Conservation (phyloP, 2,113 vertebrate genomes). For the Notothenia rossii region DNA sequence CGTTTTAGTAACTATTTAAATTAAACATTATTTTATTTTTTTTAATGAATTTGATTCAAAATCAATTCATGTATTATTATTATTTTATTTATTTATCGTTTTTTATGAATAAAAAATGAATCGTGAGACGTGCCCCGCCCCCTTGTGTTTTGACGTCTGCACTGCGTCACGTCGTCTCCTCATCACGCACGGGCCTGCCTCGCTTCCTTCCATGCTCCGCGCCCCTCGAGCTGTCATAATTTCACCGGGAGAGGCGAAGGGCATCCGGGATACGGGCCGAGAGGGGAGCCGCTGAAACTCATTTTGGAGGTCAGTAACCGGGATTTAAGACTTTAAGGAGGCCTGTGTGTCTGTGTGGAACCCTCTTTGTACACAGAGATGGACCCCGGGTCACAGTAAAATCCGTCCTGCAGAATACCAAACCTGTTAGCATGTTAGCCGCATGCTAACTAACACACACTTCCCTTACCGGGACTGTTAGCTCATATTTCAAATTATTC, state of each 20-base stretch:
- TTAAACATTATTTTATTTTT: too few relatives aligned
- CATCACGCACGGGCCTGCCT: conserved; percentile 14
- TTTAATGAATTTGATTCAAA: too few relatives aligned
- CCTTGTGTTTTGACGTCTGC: conserved; percentile 57
- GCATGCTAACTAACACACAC: conserved; percentile 10
- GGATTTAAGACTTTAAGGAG: fast-evolving
- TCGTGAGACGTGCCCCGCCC: neutral
- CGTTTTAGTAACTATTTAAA: too few relatives aligned
- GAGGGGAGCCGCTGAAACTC: conserved; percentile 24
- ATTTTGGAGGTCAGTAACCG: conserved; percentile 59
- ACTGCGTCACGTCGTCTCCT: neutral
- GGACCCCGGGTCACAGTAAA: too few relatives aligned
- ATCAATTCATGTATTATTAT: too few relatives aligned
- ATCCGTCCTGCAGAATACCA: neutral
- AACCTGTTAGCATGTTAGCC: conserved; percentile 40
- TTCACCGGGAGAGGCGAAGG: conserved; percentile 74
- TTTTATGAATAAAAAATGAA: neutral
- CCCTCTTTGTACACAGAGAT: fast-evolving
- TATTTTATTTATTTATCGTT: too few relatives aligned
- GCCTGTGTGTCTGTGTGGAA: fast-evolving
- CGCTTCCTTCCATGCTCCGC: conserved; percentile 10
- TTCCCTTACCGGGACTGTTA: neutral
- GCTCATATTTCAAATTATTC: neutral
- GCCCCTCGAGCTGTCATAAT: conserved; percentile 57
- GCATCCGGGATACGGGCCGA: conserved; percentile 58